Percentiles rank a stretch among this genome's conserved stretches.
phyloP scores from a whole-genome alignment of 1,140 invertebrate species.

The Zaprionus vittiger region DNA sequence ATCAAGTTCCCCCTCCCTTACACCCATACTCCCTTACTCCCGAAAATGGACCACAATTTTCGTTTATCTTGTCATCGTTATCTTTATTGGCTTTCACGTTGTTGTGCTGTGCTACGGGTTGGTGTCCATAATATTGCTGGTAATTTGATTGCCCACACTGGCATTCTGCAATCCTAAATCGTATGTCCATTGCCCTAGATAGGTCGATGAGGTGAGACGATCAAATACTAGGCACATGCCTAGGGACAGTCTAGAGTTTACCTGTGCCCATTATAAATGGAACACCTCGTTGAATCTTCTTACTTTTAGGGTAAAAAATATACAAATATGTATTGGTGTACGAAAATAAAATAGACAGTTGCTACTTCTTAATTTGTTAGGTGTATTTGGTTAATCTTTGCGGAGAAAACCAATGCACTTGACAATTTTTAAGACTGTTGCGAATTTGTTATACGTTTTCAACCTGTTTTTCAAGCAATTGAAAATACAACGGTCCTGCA shows the following conservation, averaged over 20 bases:
- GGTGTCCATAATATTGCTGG: conserved; percentile 62
- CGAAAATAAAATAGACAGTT: no score
- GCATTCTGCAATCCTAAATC: conserved; percentile 43
- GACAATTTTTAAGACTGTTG: not conserved
- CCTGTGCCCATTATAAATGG: not conserved
- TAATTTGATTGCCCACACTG: conserved; percentile 72
- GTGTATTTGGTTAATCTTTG: no score
- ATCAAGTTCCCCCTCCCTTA: not conserved
- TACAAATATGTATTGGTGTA: no score
- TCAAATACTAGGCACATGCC: not conserved
- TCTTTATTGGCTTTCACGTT: conserved; percentile 73
- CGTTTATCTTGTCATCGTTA: conserved; percentile 75
- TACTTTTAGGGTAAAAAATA: no score
- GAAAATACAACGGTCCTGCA: not conserved
- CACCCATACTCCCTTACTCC: not conserved
- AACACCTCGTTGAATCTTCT: no score
- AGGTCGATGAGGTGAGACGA: not conserved
- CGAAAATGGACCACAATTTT: conserved; percentile 40
- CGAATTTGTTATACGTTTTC: not conserved
- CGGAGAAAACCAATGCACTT: not conserved
- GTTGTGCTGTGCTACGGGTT: conserved; percentile 57
- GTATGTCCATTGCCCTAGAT: conserved; percentile 13
- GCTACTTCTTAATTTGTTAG: no score
- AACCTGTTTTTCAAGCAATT: not conserved
- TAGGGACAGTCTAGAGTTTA: not conserved